These are phyloP conservation scores for Plutomurus gul DNA, from an alignment of 1,140 invertebrate species.

Conservation along the genomic window DNA sequence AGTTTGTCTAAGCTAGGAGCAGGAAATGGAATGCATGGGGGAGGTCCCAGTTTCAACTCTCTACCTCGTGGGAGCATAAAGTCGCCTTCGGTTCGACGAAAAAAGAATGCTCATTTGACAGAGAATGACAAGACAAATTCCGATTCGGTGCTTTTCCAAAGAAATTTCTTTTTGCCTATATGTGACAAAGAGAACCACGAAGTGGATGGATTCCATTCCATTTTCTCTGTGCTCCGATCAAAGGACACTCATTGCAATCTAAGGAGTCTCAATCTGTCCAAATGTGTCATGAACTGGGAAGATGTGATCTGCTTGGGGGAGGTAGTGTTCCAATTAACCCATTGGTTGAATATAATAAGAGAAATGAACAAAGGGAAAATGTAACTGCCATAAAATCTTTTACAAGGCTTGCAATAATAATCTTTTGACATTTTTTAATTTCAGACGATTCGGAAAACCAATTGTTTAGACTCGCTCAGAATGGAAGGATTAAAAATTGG, in stretches of 20 bases:
- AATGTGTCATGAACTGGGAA: slow-evolving; percentile 60
- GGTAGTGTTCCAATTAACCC: too few relatives aligned
- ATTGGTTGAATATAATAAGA: too few relatives aligned
- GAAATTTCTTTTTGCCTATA: slow-evolving; percentile 60
- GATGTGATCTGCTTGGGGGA: slow-evolving; percentile 65
- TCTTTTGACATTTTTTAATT: too few relatives aligned
- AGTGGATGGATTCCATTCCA: slow-evolving; percentile 52
- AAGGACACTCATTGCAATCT: slow-evolving; percentile 61
- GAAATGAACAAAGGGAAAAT: too few relatives aligned
- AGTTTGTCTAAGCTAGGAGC: slow-evolving; percentile 17
- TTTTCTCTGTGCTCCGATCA: slow-evolving; percentile 53
- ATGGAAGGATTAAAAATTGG: slow-evolving; percentile 61
- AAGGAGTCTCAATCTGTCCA: slow-evolving; percentile 63
- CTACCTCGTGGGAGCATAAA: slow-evolving; percentile 49
- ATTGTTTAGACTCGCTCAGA: slow-evolving; percentile 62
- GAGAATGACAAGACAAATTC: slow-evolving; percentile 61
- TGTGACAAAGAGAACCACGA: slow-evolving; percentile 61
- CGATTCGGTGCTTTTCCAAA: slow-evolving; percentile 62
- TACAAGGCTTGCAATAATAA: too few relatives aligned
- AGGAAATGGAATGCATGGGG: neutral
- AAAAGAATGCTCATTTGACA: slow-evolving; percentile 37
- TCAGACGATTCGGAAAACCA: slow-evolving; percentile 61
- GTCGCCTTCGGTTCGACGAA: slow-evolving; percentile 50
- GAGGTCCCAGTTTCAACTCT: slow-evolving; percentile 36
- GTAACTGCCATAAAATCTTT: too few relatives aligned